A percentile compares a stretch with the other conserved stretches of the same genome.
Evolutionary conservation across 2,888 invertebrate species (phyloP).

Genomic region (Drosophila planitibia): DNA sequence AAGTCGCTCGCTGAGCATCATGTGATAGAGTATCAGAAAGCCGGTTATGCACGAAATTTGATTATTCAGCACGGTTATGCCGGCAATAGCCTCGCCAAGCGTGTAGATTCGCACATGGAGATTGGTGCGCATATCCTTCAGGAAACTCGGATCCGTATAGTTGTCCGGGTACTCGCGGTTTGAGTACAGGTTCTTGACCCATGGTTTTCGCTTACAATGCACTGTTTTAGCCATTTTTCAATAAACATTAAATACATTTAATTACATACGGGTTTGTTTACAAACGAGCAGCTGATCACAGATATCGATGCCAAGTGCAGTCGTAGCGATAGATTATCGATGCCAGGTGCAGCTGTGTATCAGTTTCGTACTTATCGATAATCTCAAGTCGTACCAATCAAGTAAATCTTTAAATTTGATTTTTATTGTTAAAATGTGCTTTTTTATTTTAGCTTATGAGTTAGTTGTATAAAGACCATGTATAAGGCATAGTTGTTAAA

Average conservation of each 20-base stretch:
- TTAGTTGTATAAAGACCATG: slow-evolving; percentile 50
- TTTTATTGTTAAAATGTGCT: slow-evolving; percentile 39
- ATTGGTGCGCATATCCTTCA: slow-evolving; percentile 94
- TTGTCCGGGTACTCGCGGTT: slow-evolving; percentile 95
- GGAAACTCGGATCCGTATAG: slow-evolving; percentile 94
- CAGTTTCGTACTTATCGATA: slow-evolving; percentile 3
- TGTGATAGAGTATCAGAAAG: slow-evolving; percentile 90
- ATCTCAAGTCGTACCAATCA: neutral
- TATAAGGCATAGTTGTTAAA: slow-evolving; percentile 32
- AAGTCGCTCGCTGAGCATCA: slow-evolving; percentile 89
- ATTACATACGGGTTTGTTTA: slow-evolving; percentile 49
- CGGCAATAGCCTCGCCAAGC: slow-evolving; percentile 88
- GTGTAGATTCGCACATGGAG: slow-evolving; percentile 90
- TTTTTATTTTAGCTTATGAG: slow-evolving; percentile 51
- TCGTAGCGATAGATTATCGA: slow-evolving; percentile 4
- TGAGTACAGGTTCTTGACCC: slow-evolving; percentile 96
- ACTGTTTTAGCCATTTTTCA: slow-evolving; percentile 50
- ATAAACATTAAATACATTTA: slow-evolving; percentile 28
- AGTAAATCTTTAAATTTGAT: neutral
- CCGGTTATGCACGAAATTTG: slow-evolving; percentile 92
- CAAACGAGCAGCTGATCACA: slow-evolving; percentile 37
- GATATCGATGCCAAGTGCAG: slow-evolving; percentile 25
- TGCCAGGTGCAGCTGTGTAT: neutral
- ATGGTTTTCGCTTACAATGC: slow-evolving; percentile 83
- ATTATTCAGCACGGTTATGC: slow-evolving; percentile 92